Conservation (phyloP, 2,888 invertebrate species). For the Andrena flavipes region DNA sequence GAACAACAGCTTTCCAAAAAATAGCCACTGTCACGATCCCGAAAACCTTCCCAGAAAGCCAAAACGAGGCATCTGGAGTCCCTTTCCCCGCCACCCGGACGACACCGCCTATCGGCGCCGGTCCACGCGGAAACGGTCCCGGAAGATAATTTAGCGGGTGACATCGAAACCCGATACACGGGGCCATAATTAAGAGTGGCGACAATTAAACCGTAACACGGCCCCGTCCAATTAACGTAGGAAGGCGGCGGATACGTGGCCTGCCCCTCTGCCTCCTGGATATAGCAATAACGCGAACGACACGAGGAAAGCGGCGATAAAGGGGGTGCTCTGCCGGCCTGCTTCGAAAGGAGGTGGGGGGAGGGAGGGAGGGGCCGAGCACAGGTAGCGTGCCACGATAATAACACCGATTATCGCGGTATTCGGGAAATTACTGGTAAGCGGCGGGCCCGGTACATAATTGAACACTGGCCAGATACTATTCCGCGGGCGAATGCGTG, state of each 20-base stretch:
- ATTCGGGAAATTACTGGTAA: slow-evolving; percentile 79
- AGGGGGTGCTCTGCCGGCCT: neutral
- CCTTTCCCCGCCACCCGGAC: neutral
- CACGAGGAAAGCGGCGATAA: slow-evolving; percentile 53
- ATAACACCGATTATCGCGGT: slow-evolving; percentile 80
- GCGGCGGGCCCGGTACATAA: slow-evolving; percentile 76
- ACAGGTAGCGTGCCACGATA: slow-evolving; percentile 67
- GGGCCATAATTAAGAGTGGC: slow-evolving; percentile 61
- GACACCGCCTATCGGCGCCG: slow-evolving; percentile 2
- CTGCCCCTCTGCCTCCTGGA: slow-evolving; percentile 12
- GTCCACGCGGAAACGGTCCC: slow-evolving; percentile 31
- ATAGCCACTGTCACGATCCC: no score
- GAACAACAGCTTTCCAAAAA: no score
- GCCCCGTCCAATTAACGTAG: slow-evolving; percentile 53
- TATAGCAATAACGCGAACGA: slow-evolving; percentile 59
- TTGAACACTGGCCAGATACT: slow-evolving; percentile 76
- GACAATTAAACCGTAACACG: slow-evolving; percentile 66
- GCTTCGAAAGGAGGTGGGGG: no score
- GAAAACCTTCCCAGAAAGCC: no score
- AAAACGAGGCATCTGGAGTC: neutral
- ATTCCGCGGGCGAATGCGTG: slow-evolving; percentile 56
- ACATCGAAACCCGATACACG: slow-evolving; percentile 14
- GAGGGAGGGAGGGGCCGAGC: neutral
- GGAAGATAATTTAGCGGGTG: slow-evolving; percentile 49
- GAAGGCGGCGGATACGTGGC: slow-evolving; percentile 54